These are phyloP conservation scores for Scaptomyza parva DNA, from an alignment of 2,888 invertebrate genomes.

Conservation along the genomic window DNA sequence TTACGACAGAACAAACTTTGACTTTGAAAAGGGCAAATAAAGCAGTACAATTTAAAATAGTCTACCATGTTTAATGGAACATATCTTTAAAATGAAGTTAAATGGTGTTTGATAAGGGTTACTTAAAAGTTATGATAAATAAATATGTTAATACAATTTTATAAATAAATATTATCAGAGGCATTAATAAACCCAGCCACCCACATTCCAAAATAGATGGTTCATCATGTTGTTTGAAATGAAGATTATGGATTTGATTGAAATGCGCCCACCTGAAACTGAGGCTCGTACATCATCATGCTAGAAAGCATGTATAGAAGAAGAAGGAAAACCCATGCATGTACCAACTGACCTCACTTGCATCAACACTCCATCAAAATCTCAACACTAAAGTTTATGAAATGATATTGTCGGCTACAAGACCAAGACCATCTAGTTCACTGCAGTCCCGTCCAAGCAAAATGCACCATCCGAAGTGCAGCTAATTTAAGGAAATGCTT, in stretches of 20 bases:
- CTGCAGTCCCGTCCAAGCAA: slow-evolving; percentile 34
- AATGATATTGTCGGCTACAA: slow-evolving; percentile 27
- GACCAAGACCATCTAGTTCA: slow-evolving; percentile 22
- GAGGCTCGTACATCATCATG: slow-evolving; percentile 65
- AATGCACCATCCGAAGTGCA: slow-evolving; percentile 69
- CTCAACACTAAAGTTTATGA: slow-evolving; percentile 65
- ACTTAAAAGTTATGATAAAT: neutral
- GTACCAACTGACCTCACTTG: slow-evolving; percentile 60
- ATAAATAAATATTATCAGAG: slow-evolving; percentile 3
- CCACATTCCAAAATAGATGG: slow-evolving; percentile 2
- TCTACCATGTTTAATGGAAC: neutral
- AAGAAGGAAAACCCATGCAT: slow-evolving; percentile 57
- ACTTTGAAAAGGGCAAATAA: too few relatives aligned
- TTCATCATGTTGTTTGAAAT: slow-evolving; percentile 42
- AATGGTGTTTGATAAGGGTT: slow-evolving; percentile 5
- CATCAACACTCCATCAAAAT: slow-evolving; percentile 75
- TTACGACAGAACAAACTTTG: too few relatives aligned
- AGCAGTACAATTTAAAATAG: too few relatives aligned
- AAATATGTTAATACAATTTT: too few relatives aligned
- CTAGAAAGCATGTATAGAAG: slow-evolving; percentile 11
- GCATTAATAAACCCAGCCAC: neutral
- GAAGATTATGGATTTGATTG: slow-evolving; percentile 54
- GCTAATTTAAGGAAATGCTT: slow-evolving; percentile 80
- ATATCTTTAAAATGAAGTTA: neutral
- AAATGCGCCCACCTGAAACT: slow-evolving; percentile 67